Evolutionary conservation across 1,140 invertebrate species (phyloP).

Genomic region (Diplogasteroides magnus): DNA sequence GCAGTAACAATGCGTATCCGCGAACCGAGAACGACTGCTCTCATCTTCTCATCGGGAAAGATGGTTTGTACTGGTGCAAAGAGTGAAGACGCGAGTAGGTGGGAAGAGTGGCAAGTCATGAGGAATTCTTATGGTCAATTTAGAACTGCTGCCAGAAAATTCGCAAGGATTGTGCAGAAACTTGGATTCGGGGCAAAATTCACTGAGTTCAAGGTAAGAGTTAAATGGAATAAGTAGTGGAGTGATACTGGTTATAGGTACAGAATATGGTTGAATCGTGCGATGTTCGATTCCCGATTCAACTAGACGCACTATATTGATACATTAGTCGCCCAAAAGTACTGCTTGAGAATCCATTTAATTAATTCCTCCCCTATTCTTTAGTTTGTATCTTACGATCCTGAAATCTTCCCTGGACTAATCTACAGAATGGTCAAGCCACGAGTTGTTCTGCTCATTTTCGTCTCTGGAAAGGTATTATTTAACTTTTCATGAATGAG

Average conservation of each 20-base stretch:
- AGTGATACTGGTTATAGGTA: slow-evolving; percentile 61
- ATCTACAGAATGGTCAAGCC: no score
- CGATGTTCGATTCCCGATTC: slow-evolving; percentile 96
- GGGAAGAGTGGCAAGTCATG: no score
- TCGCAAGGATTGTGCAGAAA: slow-evolving; percentile 96
- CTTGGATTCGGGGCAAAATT: slow-evolving; percentile 94
- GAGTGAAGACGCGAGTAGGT: no score
- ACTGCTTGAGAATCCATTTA: no score
- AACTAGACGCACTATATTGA: slow-evolving; percentile 90
- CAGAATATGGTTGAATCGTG: slow-evolving; percentile 99
- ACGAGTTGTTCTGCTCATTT: slow-evolving; percentile 93
- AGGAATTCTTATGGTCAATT: no score
- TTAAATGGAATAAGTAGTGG: slow-evolving; percentile 7
- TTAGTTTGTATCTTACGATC: slow-evolving; percentile 77
- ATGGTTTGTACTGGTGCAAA: no score
- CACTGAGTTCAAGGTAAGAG: slow-evolving; percentile 78
- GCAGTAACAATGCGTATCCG: slow-evolving; percentile 98
- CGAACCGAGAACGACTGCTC: no score
- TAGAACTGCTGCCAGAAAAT: slow-evolving; percentile 93
- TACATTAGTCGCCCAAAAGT: no score
- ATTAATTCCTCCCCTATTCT: no score
- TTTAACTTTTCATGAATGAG: slow-evolving; percentile 8
- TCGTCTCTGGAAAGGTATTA: no score
- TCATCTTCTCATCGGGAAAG: no score
- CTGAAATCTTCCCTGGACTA: slow-evolving; percentile 83